Conservation (phyloP, 2,113 vertebrate species). For the Rutilus rutilus region DNA sequence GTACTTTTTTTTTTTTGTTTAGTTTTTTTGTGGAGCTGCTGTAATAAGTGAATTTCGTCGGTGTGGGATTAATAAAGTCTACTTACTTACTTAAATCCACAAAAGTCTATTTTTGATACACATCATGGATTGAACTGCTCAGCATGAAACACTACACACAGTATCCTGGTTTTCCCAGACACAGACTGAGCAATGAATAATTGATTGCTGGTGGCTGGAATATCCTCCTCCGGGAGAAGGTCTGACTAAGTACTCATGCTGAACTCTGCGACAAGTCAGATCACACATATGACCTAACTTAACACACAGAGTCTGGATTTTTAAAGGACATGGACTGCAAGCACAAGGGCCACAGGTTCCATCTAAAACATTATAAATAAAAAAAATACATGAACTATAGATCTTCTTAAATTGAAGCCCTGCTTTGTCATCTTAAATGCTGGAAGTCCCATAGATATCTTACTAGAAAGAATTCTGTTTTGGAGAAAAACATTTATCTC, state of each 20-base stretch:
- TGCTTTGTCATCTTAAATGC: no score
- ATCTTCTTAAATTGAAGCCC: not conserved
- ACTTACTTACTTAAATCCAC: not conserved
- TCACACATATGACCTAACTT: not conserved
- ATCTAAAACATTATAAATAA: no score
- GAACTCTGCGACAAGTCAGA: not conserved
- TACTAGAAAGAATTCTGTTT: no score
- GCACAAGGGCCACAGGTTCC: not conserved
- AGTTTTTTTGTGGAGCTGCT: no score
- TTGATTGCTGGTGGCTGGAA: slow-evolving; percentile 53
- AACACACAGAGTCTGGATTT: not conserved
- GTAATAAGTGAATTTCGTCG: no score
- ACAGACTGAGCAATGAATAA: slow-evolving; percentile 61
- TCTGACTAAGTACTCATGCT: slow-evolving; percentile 6
- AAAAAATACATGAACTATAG: not conserved
- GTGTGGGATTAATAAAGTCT: no score
- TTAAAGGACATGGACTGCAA: not conserved
- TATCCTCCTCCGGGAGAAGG: not conserved
- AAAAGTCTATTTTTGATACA: not conserved
- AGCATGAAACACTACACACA: not conserved
- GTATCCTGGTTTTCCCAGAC: slow-evolving; percentile 46
- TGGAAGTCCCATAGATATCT: no score
- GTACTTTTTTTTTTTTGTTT: no score
- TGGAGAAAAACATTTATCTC: no score
- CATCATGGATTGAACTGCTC: not conserved